A percentile compares a stretch with the other conserved stretches of the same genome.
These are phyloP conservation scores for Andrena flavipes DNA, from an alignment of 2,888 invertebrate species.

Conservation along the genomic window DNA sequence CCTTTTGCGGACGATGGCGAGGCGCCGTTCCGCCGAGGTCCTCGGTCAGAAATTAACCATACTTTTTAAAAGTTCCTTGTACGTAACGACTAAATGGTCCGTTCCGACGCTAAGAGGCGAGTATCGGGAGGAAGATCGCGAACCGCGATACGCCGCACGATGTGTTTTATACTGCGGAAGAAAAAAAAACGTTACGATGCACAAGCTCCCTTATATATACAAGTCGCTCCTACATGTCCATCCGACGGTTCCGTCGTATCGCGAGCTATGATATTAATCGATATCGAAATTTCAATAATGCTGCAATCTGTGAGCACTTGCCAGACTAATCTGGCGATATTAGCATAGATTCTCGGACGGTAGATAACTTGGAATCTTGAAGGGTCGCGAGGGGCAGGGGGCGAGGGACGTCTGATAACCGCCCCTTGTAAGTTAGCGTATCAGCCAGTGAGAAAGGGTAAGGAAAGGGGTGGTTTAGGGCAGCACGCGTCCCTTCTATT, in stretches of 20 bases:
- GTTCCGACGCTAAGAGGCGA: neutral
- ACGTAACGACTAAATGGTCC: neutral
- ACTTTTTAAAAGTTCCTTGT: constrained; percentile 48
- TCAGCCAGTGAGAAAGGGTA: constrained; percentile 74
- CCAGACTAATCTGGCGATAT: constrained; percentile 76
- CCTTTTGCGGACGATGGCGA: constrained; percentile 69
- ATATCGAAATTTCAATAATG: constrained; percentile 73
- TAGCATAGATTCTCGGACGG: constrained; percentile 79
- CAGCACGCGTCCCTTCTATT: constrained; percentile 82
- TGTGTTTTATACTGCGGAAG: neutral
- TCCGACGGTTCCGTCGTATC: neutral
- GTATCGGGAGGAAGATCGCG: neutral
- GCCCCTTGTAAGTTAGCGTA: constrained; percentile 80
- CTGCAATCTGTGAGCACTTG: constrained; percentile 65
- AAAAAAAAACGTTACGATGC: neutral
- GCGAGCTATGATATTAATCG: constrained; percentile 39
- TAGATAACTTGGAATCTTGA: constrained; percentile 79
- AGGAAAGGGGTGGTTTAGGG: constrained; percentile 77
- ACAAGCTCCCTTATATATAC: no score
- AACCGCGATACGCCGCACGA: neutral
- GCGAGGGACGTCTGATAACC: constrained; percentile 80
- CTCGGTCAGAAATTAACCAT: constrained; percentile 61
- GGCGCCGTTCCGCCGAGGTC: constrained; percentile 39
- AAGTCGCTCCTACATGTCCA: neutral
- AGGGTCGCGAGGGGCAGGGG: constrained; percentile 74